These are phyloP conservation scores for Campylomormyrus numenius DNA, from an alignment of 2,113 vertebrate species.

Conservation along the genomic window DNA sequence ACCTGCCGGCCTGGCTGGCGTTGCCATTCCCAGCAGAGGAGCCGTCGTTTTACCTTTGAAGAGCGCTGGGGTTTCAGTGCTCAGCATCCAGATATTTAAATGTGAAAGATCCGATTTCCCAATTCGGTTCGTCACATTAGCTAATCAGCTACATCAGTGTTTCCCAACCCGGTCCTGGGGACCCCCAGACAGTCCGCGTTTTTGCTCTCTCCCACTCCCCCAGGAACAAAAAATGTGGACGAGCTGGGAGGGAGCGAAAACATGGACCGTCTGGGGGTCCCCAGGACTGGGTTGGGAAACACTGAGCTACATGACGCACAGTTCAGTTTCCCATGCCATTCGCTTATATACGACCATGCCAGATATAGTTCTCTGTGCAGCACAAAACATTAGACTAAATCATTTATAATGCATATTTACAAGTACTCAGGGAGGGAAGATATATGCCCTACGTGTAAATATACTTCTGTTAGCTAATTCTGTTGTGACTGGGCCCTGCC, in stretches of 20 bases:
- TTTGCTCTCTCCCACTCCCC: neutral
- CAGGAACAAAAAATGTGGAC: neutral
- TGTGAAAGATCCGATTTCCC: neutral
- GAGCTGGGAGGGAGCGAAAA: neutral
- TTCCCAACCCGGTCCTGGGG: neutral
- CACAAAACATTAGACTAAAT: neutral
- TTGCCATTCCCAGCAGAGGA: neutral
- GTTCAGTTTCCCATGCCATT: neutral
- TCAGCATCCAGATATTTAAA: neutral
- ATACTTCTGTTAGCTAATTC: neutral
- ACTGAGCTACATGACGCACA: neutral
- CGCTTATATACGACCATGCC: neutral
- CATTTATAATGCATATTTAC: conserved; percentile 5
- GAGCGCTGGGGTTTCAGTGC: neutral
- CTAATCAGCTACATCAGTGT: neutral
- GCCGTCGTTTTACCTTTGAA: neutral
- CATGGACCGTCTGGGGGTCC: neutral
- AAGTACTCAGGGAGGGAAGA: neutral
- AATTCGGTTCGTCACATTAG: neutral
- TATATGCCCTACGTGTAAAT: neutral
- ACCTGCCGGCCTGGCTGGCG: neutral
- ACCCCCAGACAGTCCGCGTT: neutral
- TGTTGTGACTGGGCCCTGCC: neutral
- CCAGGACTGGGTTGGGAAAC: neutral
- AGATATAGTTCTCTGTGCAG: neutral